Conservation (phyloP, 53 echinoderm and acorn worm genomes). For the Henricia sp. region DNA sequence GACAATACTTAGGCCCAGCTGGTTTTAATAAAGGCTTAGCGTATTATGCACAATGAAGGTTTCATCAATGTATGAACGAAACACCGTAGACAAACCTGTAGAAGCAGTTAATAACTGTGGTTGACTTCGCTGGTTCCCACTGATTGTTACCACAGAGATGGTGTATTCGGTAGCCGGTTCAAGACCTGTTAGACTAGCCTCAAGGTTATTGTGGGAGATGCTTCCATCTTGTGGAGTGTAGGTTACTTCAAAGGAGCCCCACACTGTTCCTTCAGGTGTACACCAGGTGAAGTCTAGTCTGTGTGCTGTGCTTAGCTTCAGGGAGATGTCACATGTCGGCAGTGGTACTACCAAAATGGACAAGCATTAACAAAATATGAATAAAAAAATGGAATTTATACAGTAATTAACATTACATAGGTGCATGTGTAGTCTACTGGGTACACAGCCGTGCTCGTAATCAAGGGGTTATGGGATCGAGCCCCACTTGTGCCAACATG, state of each 20-base stretch:
- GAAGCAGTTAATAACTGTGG: neutral
- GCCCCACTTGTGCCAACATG: too few relatives aligned
- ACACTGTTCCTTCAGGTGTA: neutral
- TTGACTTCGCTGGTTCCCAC: conserved; percentile 48
- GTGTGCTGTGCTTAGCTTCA: conserved; percentile 23
- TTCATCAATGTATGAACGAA: too few relatives aligned
- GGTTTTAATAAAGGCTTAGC: too few relatives aligned
- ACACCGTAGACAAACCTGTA: too few relatives aligned
- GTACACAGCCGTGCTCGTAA: too few relatives aligned
- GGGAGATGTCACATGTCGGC: conserved; percentile 16
- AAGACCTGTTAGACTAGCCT: conserved; percentile 41
- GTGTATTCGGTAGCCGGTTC: conserved; percentile 58
- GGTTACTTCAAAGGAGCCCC: conserved; percentile 46
- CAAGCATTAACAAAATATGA: neutral
- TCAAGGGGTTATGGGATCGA: too few relatives aligned
- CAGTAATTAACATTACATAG: neutral
- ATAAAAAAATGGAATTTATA: neutral
- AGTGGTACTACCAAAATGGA: conserved; percentile 10
- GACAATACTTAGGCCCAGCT: too few relatives aligned
- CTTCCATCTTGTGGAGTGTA: conserved; percentile 63
- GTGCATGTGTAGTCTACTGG: too few relatives aligned
- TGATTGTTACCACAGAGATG: conserved; percentile 50
- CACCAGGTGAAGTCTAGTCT: conserved; percentile 36
- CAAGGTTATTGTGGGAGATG: neutral
- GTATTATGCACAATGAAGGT: too few relatives aligned